Conservation (phyloP, 2,113 vertebrate species). For the Lagopus muta region DNA sequence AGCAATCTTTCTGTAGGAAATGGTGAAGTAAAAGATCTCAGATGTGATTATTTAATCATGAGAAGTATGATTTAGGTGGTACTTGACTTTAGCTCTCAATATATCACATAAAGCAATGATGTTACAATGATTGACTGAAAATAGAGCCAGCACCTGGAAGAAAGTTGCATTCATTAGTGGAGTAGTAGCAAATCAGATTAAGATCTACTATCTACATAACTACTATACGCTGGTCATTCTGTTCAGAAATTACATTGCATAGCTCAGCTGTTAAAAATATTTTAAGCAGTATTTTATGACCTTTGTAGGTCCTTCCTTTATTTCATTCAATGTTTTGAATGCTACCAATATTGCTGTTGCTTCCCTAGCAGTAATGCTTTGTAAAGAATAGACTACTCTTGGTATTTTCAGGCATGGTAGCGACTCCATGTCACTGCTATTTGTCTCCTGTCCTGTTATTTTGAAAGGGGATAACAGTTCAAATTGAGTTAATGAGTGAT, state of each 20-base stretch:
- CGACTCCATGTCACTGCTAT: background rate
- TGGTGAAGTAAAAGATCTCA: background rate
- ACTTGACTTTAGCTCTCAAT: background rate
- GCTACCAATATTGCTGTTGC: background rate
- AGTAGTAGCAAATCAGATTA: background rate
- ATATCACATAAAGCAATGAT: background rate
- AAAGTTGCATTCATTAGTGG: background rate
- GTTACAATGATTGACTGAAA: background rate
- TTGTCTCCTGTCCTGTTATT: background rate
- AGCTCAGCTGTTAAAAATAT: background rate
- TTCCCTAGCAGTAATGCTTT: background rate
- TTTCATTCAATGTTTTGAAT: background rate
- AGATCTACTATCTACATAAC: background rate
- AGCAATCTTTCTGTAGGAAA: background rate
- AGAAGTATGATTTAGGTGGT: background rate
- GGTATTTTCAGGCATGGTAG: background rate
- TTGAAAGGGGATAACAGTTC: background rate
- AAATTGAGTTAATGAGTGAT: constrained; percentile 17
- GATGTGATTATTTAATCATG: background rate
- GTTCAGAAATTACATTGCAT: background rate
- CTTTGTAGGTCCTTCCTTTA: background rate
- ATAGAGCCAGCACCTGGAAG: background rate
- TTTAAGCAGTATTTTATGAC: background rate
- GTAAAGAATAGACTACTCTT: background rate
- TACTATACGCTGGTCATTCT: background rate